Evolutionary conservation across 2,113 vertebrate species (phyloP).

Genomic region (Synchiropus splendidus): DNA sequence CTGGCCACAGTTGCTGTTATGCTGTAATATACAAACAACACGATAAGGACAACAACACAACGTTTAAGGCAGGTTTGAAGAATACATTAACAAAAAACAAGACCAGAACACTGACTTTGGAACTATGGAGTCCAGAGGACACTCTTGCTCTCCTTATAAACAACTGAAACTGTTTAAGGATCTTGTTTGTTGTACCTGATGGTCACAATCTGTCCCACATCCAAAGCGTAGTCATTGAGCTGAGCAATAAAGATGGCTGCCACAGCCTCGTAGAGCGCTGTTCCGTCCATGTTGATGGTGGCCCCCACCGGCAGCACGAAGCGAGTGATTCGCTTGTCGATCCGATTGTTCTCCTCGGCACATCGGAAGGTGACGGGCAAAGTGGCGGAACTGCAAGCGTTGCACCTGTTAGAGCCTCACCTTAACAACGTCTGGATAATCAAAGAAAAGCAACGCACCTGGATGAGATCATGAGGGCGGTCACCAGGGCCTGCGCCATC

Average conservation of each 20-base stretch:
- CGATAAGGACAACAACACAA: background rate
- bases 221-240: slow-evolving; percentile 77
- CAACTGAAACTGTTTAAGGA: too few species aligned
- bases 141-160: too few species aligned
- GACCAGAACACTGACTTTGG: too few species aligned
- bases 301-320: slow-evolving; percentile 93
- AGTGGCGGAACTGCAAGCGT: slow-evolving; percentile 79
- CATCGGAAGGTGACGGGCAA: slow-evolving; percentile 96
- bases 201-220: slow-evolving; percentile 86
- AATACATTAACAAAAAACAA: too few species aligned
- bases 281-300: slow-evolving; percentile 98
- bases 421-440: background rate
- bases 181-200: slow-evolving; percentile 94
- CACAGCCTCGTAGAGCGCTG: slow-evolving; percentile 92
- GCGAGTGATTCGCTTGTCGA: slow-evolving; percentile 94
- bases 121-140: too few species aligned
- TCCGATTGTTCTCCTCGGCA: slow-evolving; percentile 84
- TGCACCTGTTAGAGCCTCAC: background rate
- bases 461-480: slow-evolving; percentile 64
- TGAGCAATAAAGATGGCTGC: slow-evolving; percentile 95
- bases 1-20: slow-evolving; percentile 93
- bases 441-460: slow-evolving; percentile 12
- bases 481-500: slow-evolving; percentile 92
- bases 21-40: slow-evolving; percentile 48
- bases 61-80: too few species aligned